Evolutionary conservation across 2,797 vertebrate genomes (phyloP).

Genomic region (Selene dorsalis): DNA sequence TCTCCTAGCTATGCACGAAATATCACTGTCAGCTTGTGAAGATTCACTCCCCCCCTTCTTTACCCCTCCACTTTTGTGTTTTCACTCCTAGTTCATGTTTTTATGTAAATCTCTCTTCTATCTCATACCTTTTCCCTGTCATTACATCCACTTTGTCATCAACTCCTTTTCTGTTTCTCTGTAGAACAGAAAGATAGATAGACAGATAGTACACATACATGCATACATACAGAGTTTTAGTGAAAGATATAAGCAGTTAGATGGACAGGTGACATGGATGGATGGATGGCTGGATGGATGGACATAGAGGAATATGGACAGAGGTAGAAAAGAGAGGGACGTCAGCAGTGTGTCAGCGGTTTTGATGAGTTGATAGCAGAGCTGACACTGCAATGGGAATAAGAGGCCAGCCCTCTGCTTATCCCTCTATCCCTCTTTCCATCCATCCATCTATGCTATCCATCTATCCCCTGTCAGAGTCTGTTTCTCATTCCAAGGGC

Average conservation of each 20-base stretch:
- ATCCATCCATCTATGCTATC: conserved; percentile 54
- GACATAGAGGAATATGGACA: conserved; percentile 30
- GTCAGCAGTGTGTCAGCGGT: conserved; percentile 75
- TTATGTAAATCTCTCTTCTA: conserved; percentile 12
- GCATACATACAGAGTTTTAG: neutral
- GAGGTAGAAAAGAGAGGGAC: conserved; percentile 47
- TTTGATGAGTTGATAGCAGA: conserved; percentile 69
- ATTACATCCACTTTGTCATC: neutral
- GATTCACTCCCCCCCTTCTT: conserved; percentile 18
- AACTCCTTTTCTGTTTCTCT: neutral
- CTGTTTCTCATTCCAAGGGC: conserved; percentile 42
- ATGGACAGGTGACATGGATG: conserved; percentile 12
- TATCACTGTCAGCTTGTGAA: conserved; percentile 58
- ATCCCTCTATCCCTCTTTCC: conserved; percentile 46
- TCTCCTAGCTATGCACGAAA: conserved; percentile 49
- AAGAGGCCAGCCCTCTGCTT: conserved; percentile 60
- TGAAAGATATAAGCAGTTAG: neutral
- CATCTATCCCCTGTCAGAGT: conserved; percentile 54
- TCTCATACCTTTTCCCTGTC: conserved; percentile 12
- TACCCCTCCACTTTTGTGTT: conserved; percentile 12
- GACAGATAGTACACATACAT: neutral
- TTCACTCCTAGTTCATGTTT: conserved; percentile 24
- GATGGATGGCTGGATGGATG: conserved; percentile 43
- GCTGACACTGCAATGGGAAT: conserved; percentile 75
- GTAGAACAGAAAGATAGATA: neutral